A percentile compares a stretch with the other conserved stretches of the same genome.
These are phyloP conservation scores for Aphodius sticticus DNA, from an alignment of 2,888 invertebrate genomes.

Conservation along the genomic window DNA sequence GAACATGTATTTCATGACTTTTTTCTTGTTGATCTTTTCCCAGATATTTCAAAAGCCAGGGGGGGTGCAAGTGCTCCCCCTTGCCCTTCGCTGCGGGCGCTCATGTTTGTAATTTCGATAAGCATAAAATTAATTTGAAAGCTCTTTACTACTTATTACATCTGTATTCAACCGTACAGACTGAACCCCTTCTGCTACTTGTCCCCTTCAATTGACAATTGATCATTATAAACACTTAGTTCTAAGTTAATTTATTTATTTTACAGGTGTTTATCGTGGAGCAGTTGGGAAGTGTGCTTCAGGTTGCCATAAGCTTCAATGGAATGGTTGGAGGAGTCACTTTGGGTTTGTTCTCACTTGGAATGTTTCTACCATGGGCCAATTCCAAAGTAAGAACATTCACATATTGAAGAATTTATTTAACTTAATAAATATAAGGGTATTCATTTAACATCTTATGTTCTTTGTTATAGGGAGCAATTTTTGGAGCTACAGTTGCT, in stretches of 20 bases:
- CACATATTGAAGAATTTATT: not conserved
- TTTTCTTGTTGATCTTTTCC: too few species aligned
- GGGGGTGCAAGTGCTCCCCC: too few species aligned
- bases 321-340: conserved; percentile 91
- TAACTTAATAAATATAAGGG: conserved; percentile 1
- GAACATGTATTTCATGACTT: too few species aligned
- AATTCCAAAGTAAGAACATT: conserved; percentile 72
- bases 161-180: too few species aligned
- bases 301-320: conserved; percentile 87
- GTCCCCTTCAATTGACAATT: conserved; percentile 20
- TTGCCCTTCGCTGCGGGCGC: too few species aligned
- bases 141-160: too few species aligned
- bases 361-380: conserved; percentile 89
- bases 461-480: conserved; percentile 66
- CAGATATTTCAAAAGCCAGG: too few species aligned
- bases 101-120: too few species aligned
- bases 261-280: conserved; percentile 82
- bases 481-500: conserved; percentile 70
- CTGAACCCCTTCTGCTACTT: too few species aligned
- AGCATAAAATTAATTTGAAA: too few species aligned
- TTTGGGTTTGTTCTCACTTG: conserved; percentile 85
- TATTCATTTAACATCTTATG: not conserved
- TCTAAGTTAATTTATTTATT: conserved; percentile 19
- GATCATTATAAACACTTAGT: not conserved
- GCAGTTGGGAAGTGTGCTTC: conserved; percentile 85